Conservation (phyloP, 1,140 invertebrate species). For the Chironomus striatipennis region DNA sequence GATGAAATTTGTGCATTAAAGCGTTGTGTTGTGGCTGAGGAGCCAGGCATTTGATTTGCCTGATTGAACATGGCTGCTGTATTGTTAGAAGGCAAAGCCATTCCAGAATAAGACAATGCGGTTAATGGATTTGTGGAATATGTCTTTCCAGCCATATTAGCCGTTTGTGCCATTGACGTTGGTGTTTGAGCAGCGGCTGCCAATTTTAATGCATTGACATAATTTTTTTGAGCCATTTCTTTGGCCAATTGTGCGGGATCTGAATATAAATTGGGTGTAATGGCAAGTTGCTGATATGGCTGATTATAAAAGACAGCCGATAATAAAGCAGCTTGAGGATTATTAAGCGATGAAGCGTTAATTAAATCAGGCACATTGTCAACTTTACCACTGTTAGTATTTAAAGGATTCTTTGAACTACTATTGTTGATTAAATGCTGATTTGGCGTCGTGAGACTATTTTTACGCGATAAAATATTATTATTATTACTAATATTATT, state of each 20-base stretch:
- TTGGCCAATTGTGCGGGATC: constrained; percentile 59
- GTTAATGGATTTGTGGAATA: constrained; percentile 41
- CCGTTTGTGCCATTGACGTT: too few relatives aligned
- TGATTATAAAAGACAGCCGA: constrained; percentile 14
- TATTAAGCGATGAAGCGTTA: constrained; percentile 2
- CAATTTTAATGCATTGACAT: constrained; percentile 56
- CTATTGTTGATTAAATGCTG: constrained; percentile 1
- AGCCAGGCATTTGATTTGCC: constrained; percentile 29
- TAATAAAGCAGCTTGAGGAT: background rate
- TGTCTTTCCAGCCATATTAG: constrained; percentile 29
- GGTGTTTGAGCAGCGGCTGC: constrained; percentile 41
- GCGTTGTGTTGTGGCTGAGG: constrained; percentile 34
- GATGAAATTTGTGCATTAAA: background rate
- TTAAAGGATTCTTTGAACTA: background rate
- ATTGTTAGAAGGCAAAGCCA: constrained; percentile 53
- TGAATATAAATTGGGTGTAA: constrained; percentile 33
- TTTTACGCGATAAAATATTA: constrained; percentile 22
- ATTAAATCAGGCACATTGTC: constrained; percentile 22
- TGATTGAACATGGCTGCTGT: constrained; percentile 32
- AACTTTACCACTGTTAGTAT: constrained; percentile 6
- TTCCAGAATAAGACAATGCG: constrained; percentile 68
- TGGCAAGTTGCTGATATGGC: constrained; percentile 32
- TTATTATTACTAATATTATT: constrained; percentile 19
- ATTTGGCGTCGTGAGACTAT: constrained; percentile 15
- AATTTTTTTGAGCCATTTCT: constrained; percentile 68